Evolutionary conservation across 2,888 invertebrate genomes (phyloP), one percentile per base, ranked within the genome.

Genomic region (Amblyteles armatorius): DNA sequence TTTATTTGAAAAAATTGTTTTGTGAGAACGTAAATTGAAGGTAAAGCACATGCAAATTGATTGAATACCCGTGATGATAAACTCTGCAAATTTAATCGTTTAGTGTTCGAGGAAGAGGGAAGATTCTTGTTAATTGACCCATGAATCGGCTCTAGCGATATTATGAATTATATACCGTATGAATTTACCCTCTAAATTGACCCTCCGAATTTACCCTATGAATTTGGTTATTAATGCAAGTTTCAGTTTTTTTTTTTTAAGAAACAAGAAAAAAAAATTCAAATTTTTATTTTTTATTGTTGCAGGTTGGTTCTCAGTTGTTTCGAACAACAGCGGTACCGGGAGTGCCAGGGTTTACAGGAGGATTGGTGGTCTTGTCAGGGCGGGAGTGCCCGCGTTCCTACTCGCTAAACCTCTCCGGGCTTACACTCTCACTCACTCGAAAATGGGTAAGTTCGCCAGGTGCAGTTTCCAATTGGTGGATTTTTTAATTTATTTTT

Each of bases 291-390:
- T 78, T 55, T 52, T 79, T 71, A 77, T 26, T 88, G 79, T 91
- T 90, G 13, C 90, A 93, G 93, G 93, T 68, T 93, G 93, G 93
- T 93, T 93, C 88, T 93, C 93, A 29, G 93, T 93, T 52, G 93
- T 93, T 36, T 91, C 93, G 68, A 92, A 87, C 86, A 93, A 91
- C 87, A 92, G 91, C 80, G 92, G 92, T 69, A 91, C 93, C 87
- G 93, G 93, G 91, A 93, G 90, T 87, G 93, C 93, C 71, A 89
- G 93, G 69, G 92, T 93, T 65, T 93, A 93, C 87, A 89, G 93
- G 83, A 90, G 93, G 90, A 92, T 93, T 22, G 92, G 93, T 3
- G 93, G 92, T 19, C 88, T 93, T 82, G 93, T 93, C 55, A 91
- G 91, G 69, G 93, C 93, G 36, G 93, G 93, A 69, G 93, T 93